Evolutionary conservation across 2,113 vertebrate genomes (phyloP).

Genomic region (Ginglymostoma cirratum): DNA sequence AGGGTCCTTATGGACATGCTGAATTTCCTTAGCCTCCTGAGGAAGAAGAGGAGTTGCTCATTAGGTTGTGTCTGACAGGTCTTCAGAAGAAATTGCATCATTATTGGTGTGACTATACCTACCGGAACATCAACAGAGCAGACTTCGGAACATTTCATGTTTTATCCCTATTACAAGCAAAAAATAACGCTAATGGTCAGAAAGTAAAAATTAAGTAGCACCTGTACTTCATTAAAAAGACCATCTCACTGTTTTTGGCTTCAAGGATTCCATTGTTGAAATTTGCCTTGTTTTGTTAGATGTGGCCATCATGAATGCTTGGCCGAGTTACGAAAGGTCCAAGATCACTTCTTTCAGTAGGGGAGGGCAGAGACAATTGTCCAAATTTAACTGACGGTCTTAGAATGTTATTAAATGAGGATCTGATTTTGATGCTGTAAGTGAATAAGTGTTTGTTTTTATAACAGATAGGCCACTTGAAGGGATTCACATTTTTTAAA

Average conservation of each 20-base stretch:
- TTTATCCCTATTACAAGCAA: no score
- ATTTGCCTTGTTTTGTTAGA: not conserved
- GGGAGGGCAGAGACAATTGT: not conserved
- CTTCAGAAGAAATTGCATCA: no score
- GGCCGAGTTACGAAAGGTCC: not conserved
- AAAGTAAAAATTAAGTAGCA: not conserved
- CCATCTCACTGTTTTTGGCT: not conserved
- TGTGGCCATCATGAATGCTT: not conserved
- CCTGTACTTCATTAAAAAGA: not conserved
- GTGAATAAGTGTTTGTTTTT: not conserved
- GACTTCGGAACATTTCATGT: no score
- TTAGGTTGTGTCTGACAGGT: no score
- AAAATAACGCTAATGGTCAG: no score
- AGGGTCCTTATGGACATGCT: no score
- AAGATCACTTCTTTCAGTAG: not conserved
- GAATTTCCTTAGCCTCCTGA: no score
- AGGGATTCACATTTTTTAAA: not conserved
- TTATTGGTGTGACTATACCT: no score
- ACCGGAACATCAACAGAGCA: no score
- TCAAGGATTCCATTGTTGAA: not conserved
- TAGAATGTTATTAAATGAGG: not conserved
- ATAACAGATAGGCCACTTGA: not conserved
- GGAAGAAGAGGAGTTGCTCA: no score
- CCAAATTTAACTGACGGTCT: not conserved
- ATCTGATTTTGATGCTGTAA: not conserved